Percentiles rank a stretch among this genome's conserved stretches.
phyloP scores from a whole-genome alignment of 2,797 vertebrate genomes.

The Liparis tanakae region DNA sequence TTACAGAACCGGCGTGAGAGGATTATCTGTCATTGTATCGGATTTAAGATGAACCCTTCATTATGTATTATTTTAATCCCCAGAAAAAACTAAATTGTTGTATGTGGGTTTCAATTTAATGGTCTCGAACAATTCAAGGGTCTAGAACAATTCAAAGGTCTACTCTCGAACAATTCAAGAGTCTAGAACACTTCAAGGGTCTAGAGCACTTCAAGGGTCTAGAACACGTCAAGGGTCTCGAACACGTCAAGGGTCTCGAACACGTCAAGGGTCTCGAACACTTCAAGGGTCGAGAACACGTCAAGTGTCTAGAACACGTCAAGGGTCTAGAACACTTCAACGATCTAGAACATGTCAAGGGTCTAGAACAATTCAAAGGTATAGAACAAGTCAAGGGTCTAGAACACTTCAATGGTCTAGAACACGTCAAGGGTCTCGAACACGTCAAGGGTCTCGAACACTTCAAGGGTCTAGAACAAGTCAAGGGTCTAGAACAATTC shows the following conservation, averaged over 20 bases:
- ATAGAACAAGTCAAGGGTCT: not conserved
- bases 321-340: constrained; percentile 1
- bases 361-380: no score
- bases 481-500: not conserved
- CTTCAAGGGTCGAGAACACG: no score
- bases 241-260: no score
- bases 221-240: no score
- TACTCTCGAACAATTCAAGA: not conserved
- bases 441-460: not conserved
- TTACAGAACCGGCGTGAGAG: constrained; percentile 1
- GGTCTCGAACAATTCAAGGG: not conserved
- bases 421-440: not conserved
- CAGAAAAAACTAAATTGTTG: not conserved
- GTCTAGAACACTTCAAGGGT: no score
- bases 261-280: no score
- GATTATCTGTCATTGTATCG: not conserved
- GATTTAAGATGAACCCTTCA: not conserved
- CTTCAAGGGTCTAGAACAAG: not conserved
- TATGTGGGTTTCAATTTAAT: constrained; percentile 1
- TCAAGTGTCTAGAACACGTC: no score
- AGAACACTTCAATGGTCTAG: not conserved
- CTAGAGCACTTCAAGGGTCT: no score
- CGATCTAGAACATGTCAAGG: not conserved
- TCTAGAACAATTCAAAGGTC: not conserved
- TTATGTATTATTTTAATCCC: not conserved